Percentiles rank a stretch among this genome's conserved stretches.
Conservation (phyloP, 2,797 vertebrate species). For the Tokudaia tokunoshimensis region DNA sequence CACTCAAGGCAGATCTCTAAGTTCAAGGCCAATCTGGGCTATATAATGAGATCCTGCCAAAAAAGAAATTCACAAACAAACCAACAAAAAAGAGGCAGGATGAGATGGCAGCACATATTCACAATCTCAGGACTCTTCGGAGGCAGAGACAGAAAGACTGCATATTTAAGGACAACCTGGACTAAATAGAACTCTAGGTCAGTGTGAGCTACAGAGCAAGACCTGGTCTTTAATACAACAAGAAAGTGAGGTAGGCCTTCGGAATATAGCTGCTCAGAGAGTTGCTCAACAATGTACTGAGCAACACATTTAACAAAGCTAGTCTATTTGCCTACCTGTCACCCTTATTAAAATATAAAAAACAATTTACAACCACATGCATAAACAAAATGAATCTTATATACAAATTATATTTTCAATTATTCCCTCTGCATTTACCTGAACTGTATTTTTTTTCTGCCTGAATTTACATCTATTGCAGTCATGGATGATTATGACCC, state of each 20-base stretch:
- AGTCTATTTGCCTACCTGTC: background rate
- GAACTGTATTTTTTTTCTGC: conserved; percentile 88
- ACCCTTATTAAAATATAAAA: conserved; percentile 67
- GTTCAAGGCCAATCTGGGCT: background rate
- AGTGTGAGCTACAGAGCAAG: background rate
- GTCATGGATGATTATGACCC: conserved; percentile 92
- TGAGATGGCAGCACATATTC: background rate
- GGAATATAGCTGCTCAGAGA: background rate
- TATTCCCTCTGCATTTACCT: conserved; percentile 69
- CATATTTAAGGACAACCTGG: background rate
- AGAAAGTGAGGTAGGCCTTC: conserved; percentile 10
- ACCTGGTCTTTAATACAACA: background rate
- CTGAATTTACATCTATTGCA: conserved; percentile 92
- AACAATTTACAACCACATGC: conserved; percentile 48
- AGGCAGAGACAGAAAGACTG: background rate
- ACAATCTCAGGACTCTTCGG: background rate
- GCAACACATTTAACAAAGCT: conserved; percentile 52
- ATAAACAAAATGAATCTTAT: conserved; percentile 69
- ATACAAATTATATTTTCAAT: conserved; percentile 75
- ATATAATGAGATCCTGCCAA: background rate
- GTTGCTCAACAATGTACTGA: conserved; percentile 28
- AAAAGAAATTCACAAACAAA: background rate
- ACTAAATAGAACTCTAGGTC: background rate
- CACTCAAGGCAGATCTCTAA: background rate
- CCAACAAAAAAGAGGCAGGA: background rate